phyloP scores from a whole-genome alignment of 2,113 vertebrate species.

The Megaceryle torquata region DNA sequence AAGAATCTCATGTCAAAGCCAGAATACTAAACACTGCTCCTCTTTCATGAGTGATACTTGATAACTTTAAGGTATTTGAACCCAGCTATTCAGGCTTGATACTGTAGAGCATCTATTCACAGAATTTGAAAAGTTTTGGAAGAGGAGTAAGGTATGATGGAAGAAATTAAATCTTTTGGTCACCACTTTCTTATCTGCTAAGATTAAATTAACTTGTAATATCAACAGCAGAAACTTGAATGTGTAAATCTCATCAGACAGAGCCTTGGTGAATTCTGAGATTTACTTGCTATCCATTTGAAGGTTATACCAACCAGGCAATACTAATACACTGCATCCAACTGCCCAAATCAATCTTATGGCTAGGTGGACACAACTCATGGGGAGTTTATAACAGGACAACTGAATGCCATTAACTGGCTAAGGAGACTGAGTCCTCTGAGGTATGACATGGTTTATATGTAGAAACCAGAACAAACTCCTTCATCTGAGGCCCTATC shows the following conservation, averaged over 20 bases:
- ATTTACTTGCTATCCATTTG: background rate
- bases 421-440: background rate
- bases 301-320: background rate
- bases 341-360: constrained; percentile 9
- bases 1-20: background rate
- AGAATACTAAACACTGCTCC: background rate
- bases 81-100: background rate
- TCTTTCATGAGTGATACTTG: background rate
- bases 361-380: background rate
- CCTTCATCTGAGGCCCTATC: background rate
- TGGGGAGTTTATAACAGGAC: background rate
- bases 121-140: background rate
- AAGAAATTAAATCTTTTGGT: background rate
- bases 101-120: background rate
- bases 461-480: background rate
- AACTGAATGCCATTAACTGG: background rate
- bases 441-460: background rate
- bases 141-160: background rate
- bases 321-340: background rate
- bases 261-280: background rate
- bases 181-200: background rate
- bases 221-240: background rate
- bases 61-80: background rate
- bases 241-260: background rate
- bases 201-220: background rate